Evolutionary conservation across 2,113 vertebrate genomes (phyloP).

Genomic region (Chiloscyllium plagiosum): DNA sequence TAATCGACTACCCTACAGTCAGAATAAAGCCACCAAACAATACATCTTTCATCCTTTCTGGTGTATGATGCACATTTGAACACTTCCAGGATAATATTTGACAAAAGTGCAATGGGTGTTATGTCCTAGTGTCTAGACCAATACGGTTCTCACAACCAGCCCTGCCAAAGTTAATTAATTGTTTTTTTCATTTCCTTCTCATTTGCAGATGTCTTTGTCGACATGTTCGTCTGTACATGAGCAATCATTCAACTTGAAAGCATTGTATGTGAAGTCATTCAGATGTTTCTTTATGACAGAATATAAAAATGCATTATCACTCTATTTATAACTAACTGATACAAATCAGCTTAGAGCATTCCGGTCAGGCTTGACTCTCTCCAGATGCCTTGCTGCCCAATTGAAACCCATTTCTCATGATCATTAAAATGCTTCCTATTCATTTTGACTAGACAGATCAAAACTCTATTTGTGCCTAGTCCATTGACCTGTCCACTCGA

Average conservation of each 20-base stretch:
- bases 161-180: background rate
- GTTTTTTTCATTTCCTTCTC: background rate
- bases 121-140: background rate
- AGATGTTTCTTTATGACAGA: background rate
- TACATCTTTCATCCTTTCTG: background rate
- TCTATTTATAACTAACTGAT: background rate
- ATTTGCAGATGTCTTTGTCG: background rate
- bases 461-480: background rate
- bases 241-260: background rate
- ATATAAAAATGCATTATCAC: background rate
- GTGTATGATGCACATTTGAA: background rate
- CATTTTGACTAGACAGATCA: background rate
- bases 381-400: background rate
- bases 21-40: background rate
- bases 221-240: background rate
- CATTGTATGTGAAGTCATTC: background rate
- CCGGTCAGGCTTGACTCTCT: background rate
- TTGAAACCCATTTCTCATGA: background rate
- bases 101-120: background rate
- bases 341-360: background rate
- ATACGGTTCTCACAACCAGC: background rate
- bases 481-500: background rate
- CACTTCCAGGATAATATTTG: no score
- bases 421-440: background rate
- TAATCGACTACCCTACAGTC: background rate